Evolutionary conservation across 2,113 vertebrate genomes (phyloP).

Genomic region (Leptosomus discolor): DNA sequence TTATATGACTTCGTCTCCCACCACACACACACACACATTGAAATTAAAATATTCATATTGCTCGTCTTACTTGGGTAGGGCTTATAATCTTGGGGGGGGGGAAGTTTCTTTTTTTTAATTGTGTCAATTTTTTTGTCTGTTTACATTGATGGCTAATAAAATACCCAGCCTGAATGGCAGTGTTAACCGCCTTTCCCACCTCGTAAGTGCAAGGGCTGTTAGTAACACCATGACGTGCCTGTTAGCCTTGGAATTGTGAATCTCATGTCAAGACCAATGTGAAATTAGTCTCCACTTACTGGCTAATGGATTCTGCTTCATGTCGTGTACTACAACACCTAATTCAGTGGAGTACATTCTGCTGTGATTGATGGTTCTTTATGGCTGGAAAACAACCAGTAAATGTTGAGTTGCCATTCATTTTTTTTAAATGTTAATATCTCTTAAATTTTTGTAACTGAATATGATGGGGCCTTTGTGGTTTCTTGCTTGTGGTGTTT

Average conservation of each 20-base stretch:
- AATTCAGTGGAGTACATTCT: background rate
- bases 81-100: background rate
- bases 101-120: background rate
- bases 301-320: background rate
- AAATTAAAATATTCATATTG: background rate
- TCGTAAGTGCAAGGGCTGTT: background rate
- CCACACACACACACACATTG: fast-evolving
- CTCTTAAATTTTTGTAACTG: background rate
- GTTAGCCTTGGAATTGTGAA: background rate
- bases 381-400: background rate
- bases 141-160: background rate
- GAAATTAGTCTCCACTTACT: background rate
- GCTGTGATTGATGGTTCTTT: background rate
- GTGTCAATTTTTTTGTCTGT: background rate
- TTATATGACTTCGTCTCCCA: fast-evolving
- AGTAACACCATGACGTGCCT: background rate
- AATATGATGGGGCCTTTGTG: background rate
- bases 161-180: background rate
- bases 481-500: background rate
- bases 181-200: background rate
- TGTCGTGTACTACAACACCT: background rate
- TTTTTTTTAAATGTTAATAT: background rate
- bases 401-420: background rate
- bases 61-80: background rate
- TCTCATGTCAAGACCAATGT: background rate